phyloP scores from a whole-genome alignment of 53 echinoderm and acorn worm species.

The Temnopleurus reevesii region DNA sequence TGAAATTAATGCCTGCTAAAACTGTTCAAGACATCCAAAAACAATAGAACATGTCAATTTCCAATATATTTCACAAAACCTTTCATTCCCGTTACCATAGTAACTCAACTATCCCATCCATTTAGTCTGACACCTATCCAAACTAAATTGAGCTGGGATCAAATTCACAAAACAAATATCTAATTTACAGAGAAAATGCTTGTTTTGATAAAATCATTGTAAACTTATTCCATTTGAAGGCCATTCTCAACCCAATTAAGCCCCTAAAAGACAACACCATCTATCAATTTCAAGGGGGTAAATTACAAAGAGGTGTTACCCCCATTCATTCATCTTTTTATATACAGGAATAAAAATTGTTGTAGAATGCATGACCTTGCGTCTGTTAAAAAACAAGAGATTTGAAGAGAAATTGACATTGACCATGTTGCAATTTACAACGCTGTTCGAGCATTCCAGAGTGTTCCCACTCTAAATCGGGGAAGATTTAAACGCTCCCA shows the following conservation, averaged over 20 bases:
- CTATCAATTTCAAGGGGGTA: neutral
- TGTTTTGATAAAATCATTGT: slow-evolving; percentile 26
- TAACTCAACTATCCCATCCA: neutral
- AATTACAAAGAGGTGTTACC: neutral
- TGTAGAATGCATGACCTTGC: neutral
- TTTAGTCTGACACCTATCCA: slow-evolving; percentile 7
- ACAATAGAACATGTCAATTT: neutral
- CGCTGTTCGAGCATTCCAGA: slow-evolving; percentile 24
- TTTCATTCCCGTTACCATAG: neutral
- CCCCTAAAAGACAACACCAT: slow-evolving; percentile 20
- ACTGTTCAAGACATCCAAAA: neutral
- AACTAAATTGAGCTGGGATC: neutral
- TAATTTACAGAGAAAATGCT: neutral
- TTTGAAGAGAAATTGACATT: slow-evolving; percentile 7
- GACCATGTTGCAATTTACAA: slow-evolving; percentile 49
- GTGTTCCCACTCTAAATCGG: slow-evolving; percentile 23
- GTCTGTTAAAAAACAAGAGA: neutral
- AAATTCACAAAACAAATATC: neutral
- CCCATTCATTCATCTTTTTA: neutral
- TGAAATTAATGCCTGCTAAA: neutral
- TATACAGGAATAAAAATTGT: neutral
- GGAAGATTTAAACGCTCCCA: slow-evolving; percentile 35
- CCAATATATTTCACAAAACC: neutral
- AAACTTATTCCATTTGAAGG: neutral
- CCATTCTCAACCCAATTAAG: slow-evolving; percentile 20